These are phyloP conservation scores for Micoletzkya japonica DNA, from an alignment of 2,888 invertebrate species.

Conservation along the genomic window DNA sequence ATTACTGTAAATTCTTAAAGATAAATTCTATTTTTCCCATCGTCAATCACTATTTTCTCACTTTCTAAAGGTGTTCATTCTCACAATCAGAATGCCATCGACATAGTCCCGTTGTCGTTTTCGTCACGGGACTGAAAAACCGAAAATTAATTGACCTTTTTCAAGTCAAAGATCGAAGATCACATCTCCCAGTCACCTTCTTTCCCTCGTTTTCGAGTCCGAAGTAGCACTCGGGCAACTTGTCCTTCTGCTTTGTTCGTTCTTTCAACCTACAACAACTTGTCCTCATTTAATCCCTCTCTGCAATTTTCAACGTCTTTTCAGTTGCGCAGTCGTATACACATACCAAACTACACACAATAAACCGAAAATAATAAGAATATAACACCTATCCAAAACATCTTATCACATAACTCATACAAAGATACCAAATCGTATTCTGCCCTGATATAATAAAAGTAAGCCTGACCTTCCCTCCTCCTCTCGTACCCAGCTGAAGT, in stretches of 20 bases:
- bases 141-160: background rate
- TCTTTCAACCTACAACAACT: constrained; percentile 1
- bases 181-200: background rate
- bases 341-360: background rate
- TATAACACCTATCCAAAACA: background rate
- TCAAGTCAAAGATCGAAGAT: background rate
- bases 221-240: constrained; percentile 28
- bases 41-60: background rate
- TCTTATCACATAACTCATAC: background rate
- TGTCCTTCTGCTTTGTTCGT: background rate
- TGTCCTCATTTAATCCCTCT: background rate
- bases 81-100: constrained; percentile 23
- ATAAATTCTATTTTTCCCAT: background rate
- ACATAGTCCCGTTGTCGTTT: constrained; percentile 23
- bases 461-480: constrained; percentile 23
- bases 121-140: constrained; percentile 16
- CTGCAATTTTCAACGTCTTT: no score
- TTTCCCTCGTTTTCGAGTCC: constrained; percentile 13
- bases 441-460: background rate
- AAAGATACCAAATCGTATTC: background rate
- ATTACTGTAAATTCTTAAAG: no score
- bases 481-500: constrained; percentile 28
- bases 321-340: no score
- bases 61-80: background rate
- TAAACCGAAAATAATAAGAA: background rate